Evolutionary conservation across 2,113 vertebrate species (phyloP), one percentile per base, ranked within the genome.

Genomic region (Brachyhypopomus gauderio): DNA sequence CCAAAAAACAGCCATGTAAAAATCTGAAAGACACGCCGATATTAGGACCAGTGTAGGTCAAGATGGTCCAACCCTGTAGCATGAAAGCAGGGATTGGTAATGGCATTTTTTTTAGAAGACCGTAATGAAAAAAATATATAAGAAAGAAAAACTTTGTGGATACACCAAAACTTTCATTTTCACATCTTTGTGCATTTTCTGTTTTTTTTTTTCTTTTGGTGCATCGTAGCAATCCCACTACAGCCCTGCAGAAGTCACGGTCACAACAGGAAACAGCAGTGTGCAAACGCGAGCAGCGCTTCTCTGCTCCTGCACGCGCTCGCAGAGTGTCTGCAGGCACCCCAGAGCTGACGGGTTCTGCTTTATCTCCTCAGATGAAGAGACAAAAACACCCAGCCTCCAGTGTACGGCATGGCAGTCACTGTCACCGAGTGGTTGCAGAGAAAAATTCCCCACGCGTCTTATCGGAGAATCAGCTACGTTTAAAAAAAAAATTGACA

Each of bases 311-410:
- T 19, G 11, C 22, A 45, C 14, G 23, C 14, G 12, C 41, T 52
- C 14, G 45, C 41, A 17, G 41, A 30, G 75, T 11, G 27, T 63
- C 75, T 30, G 75, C 60, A 62, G 58, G 60, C 22, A 55, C 41
- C 20, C 58, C 3, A 66, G 36, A 58, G 48, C 20, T 5, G 25
- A 62, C 20, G 20, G 36, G 66, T 20, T 70, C 22, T 70, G 7
- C 9, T 70, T 70, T 70, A 41, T 41, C 66, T 70, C 20, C 36
- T n/a, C 3, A 73, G 71, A 56, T 56, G 56, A 56, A 27, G 48
- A 30, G 55, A 34, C 17, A 56, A 14, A 52, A 52, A 52, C 45
- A 30, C 45, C 45, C 45, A 52, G 9, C 45, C 45, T 25, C 6
- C 14, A 55, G 22, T 45, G 19, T 73, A 56, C 34, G 1, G 41